phyloP scores from a whole-genome alignment of 2,888 invertebrate species.

The Xanthorhoe designata region DNA sequence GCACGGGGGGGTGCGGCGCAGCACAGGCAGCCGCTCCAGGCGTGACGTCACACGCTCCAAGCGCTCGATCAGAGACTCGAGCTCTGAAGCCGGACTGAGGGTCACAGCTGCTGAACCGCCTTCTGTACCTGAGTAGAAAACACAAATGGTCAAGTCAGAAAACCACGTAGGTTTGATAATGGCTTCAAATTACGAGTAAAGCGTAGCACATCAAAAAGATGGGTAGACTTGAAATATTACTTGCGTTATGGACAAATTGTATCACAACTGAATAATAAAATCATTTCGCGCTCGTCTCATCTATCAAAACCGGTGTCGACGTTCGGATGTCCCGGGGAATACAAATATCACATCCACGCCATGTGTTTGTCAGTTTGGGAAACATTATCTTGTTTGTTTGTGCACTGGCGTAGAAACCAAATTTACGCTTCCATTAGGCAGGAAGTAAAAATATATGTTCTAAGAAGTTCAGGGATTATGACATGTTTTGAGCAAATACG shows the following conservation, averaged over 20 bases:
- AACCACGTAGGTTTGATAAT: not conserved
- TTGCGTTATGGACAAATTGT: not conserved
- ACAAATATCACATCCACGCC: constrained; percentile 23
- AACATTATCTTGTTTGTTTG: constrained; percentile 22
- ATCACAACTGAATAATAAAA: constrained; percentile 13
- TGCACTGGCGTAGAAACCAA: constrained; percentile 11
- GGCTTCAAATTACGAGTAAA: not conserved
- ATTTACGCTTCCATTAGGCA: constrained; percentile 8
- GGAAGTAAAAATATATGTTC: constrained; percentile 3
- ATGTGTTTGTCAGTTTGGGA: constrained; percentile 7
- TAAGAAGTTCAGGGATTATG: constrained; percentile 4
- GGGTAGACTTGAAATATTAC: not conserved
- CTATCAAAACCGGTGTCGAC: constrained; percentile 21
- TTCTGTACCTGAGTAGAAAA: constrained; percentile 72
- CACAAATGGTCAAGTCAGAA: not conserved
- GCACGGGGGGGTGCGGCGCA: constrained; percentile 64
- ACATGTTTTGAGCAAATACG: not conserved
- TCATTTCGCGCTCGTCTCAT: constrained; percentile 27
- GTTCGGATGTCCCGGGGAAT: constrained; percentile 20
- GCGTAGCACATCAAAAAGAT: not conserved
- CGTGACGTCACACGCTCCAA: constrained; percentile 91
- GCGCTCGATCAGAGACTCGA: constrained; percentile 89
- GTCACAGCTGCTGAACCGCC: constrained; percentile 72
- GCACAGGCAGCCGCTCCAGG: constrained; percentile 85
- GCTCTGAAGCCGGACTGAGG: constrained; percentile 82